Base-by-base conservation (phyloP, 2,113 vertebrate genomes). In the Platanista minor region DNA sequence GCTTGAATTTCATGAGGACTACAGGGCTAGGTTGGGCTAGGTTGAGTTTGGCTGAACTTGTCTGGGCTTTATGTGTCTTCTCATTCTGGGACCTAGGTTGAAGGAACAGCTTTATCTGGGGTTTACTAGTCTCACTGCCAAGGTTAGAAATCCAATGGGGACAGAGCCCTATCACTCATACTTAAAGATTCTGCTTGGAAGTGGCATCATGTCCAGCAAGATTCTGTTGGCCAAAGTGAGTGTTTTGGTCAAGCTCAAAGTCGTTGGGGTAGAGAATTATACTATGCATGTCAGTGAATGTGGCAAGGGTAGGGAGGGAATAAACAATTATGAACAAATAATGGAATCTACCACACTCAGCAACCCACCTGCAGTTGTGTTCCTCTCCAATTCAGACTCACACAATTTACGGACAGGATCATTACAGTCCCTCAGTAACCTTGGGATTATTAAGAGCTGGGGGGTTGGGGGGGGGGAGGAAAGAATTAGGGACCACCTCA, bases 401-500 rank as follows among this genome's bases (percentile, higher is more conserved):
- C 6, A 12, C 33, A 36, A 18, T 4, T 31, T 27, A 39, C 67
- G 64, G n/a, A 39, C 11, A 62, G 25, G 36, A n/a, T 39, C 59
- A 33, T 6, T 14, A 23, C 6, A 67, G n/a, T 17, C 52, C 27
- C 39, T 39, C 57, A 61, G 8, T 9, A 61, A 57, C 13, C 25
- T 85, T 11, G 54, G 25, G 49, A 66, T 95, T 39, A 91, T 75
- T 81, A 80, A 85, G 9, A 75, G 4, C 59, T 75, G 31, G 78
- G 72, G 4, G 13, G 54, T 5, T 5, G 9, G 10, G 43, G 9
- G 43, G 46, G 46, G 11, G 8, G 46, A 77, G 31, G 86, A 33
- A 85, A 77, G 75, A 77, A 67, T 93, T 84, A 72, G 61, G 29
- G 20, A 83, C 6, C 10, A 39, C 31, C 41, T 82, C 86, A 71